Base-by-base conservation (phyloP, 2,797 vertebrate species). In the Typhlichthys subterraneus region DNA sequence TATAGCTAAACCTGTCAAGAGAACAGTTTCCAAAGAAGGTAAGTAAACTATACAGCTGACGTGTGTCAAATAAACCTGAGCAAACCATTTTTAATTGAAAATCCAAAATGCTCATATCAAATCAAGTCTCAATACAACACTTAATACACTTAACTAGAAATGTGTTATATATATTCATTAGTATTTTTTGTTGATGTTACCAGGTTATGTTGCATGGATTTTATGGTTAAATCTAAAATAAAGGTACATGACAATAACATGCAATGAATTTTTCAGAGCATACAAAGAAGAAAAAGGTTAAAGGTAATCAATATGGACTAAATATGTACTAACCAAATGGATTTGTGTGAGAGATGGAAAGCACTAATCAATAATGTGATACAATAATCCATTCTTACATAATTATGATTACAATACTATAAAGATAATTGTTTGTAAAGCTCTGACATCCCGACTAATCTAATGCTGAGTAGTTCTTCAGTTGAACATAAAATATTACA, bases 1-100 rank as follows among this genome's bases (percentile, higher is more conserved):
- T 53, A 23, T 50, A 67, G 65, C 52, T 46, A 56, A 68, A 56
- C 45, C 65, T 38, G 29, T 11, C 38, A 68, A 61, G 60, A 68
- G n/a, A 53, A 31, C 12, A 3, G 53, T 42, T 13, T 29, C 49
- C 23, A 62, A 45, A 57, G 59, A 57, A 69, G 66, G 59, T 61
- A 57, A 11, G 65, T 61, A 7, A 52, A 12, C 9, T 23, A 15
- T 52, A 11, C 51, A 23, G 15, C 12, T 19, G 11, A 52, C 4
- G 1, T 52, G 38, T 9, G 23, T 4, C 23, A 4, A 29, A 29
- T 29, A 4, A 42, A 42, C 38, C 48, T 49, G 19, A 12, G 12
- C 54, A 23, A 11, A 12, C 12, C 12, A 31, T 29, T 13, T 45
- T 13, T 31, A 5, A 53, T 51, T 53, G 12, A 5, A 12, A 53